Conservation (phyloP, 2,888 invertebrate species). For the Nyleta sp. region DNA sequence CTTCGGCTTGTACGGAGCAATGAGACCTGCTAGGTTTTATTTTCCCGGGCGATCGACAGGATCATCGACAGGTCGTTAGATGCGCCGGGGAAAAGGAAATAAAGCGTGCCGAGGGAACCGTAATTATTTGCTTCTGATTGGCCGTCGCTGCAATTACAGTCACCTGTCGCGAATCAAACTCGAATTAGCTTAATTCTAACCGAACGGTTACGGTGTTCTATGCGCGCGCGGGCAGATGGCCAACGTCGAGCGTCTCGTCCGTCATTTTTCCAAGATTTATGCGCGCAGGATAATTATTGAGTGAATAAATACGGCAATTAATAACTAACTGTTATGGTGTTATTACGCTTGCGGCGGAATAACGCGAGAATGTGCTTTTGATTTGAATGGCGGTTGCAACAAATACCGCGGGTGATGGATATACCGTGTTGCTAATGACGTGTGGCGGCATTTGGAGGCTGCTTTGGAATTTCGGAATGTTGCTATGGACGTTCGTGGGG, state of each 20-base stretch:
- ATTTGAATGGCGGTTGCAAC: slow-evolving; percentile 26
- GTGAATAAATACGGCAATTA: slow-evolving; percentile 28
- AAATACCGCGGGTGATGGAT: slow-evolving; percentile 15
- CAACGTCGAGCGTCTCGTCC: slow-evolving; percentile 32
- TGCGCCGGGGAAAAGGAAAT: slow-evolving; percentile 17
- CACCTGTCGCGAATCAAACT: slow-evolving; percentile 79
- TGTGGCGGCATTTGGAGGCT: slow-evolving; percentile 9
- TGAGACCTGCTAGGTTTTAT: slow-evolving; percentile 10
- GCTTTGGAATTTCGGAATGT: neutral
- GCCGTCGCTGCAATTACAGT: slow-evolving; percentile 60
- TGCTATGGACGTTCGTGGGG: too few relatives aligned
- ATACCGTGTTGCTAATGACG: slow-evolving; percentile 25
- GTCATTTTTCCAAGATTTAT: slow-evolving; percentile 60
- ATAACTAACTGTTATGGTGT: slow-evolving; percentile 31
- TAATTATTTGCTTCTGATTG: slow-evolving; percentile 64
- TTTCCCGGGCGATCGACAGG: neutral
- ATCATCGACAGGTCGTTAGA: slow-evolving; percentile 53
- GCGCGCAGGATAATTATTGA: neutral
- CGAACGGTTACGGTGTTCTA: slow-evolving; percentile 52
- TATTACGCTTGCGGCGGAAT: slow-evolving; percentile 9
- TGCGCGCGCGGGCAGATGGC: slow-evolving; percentile 54
- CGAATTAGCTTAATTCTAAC: slow-evolving; percentile 79
- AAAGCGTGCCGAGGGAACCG: slow-evolving; percentile 20
- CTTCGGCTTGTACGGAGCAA: neutral
- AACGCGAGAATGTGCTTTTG: slow-evolving; percentile 15